Conservation (phyloP, 2,888 invertebrate species). For the Nudaria mundana region DNA sequence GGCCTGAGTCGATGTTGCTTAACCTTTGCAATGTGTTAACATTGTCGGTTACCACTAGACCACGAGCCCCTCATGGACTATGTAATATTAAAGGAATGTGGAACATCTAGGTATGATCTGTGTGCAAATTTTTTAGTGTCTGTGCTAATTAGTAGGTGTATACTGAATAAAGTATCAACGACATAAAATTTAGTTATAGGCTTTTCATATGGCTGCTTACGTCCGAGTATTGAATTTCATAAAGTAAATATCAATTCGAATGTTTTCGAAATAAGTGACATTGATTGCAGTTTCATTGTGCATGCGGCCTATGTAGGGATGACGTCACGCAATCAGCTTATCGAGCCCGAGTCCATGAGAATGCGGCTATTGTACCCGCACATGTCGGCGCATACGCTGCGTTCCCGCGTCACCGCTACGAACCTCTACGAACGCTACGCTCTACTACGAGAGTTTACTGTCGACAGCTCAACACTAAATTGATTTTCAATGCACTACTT, state of each 20-base stretch:
- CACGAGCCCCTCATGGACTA: no score
- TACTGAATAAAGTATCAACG: no score
- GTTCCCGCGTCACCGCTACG: slow-evolving; percentile 45
- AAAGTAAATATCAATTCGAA: not conserved
- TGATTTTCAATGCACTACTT: slow-evolving; percentile 22
- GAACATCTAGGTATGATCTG: no score
- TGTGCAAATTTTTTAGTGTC: no score
- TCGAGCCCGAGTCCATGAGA: slow-evolving; percentile 77
- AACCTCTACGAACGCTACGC: slow-evolving; percentile 9
- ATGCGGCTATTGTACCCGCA: slow-evolving; percentile 78
- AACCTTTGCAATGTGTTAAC: no score
- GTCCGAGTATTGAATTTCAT: not conserved
- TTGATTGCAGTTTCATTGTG: slow-evolving; percentile 41
- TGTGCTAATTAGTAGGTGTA: no score
- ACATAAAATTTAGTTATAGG: no score
- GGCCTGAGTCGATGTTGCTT: no score
- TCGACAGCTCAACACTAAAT: slow-evolving; percentile 11
- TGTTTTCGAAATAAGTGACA: not conserved
- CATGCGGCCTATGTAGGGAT: slow-evolving; percentile 46
- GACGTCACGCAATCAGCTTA: slow-evolving; percentile 82
- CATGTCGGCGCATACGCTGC: slow-evolving; percentile 77
- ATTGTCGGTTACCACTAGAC: no score
- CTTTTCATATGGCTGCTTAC: no score
- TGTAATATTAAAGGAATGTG: no score
- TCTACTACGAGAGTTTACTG: slow-evolving; percentile 7